Conservation (phyloP, 2,888 invertebrate species). For the Megamerina dolium region DNA sequence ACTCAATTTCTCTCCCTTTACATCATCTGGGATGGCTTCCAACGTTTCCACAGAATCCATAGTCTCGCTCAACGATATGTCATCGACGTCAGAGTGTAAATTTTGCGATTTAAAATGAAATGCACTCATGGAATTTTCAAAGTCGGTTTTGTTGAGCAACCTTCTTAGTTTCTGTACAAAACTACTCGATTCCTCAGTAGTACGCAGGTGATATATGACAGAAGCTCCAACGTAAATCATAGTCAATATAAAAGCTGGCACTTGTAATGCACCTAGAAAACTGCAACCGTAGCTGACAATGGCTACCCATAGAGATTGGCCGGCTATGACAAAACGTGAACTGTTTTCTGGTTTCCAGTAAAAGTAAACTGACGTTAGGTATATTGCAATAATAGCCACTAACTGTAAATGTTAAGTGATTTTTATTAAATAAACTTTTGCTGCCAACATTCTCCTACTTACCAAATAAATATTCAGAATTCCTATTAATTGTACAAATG, state of each 20-base stretch:
- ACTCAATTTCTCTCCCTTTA: conserved; percentile 54
- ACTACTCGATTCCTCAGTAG: conserved; percentile 31
- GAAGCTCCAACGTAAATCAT: conserved; percentile 53
- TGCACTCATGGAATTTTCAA: conserved; percentile 35
- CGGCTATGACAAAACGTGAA: conserved; percentile 59
- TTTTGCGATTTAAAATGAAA: conserved; percentile 41
- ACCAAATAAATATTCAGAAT: conserved; percentile 44
- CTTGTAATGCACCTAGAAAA: conserved; percentile 67
- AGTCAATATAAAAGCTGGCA: conserved; percentile 65
- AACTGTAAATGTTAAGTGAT: conserved; percentile 54
- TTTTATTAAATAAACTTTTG: not conserved
- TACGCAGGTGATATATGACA: conserved; percentile 45
- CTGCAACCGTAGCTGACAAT: conserved; percentile 70
- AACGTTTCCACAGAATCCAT: conserved; percentile 35
- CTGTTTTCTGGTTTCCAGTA: conserved; percentile 72
- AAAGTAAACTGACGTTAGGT: conserved; percentile 63
- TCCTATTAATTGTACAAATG: conserved; percentile 41
- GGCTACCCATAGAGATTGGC: conserved; percentile 70
- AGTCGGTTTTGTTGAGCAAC: conserved; percentile 38
- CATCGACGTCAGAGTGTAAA: conserved; percentile 35
- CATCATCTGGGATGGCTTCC: conserved; percentile 21
- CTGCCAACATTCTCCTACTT: conserved; percentile 19
- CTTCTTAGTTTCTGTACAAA: conserved; percentile 35
- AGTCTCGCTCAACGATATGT: conserved; percentile 40
- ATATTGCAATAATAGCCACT: conserved; percentile 59